Evolutionary conservation across 1,140 invertebrate species (phyloP), one percentile per base, ranked within the genome.

Genomic region (Formica exsecta): DNA sequence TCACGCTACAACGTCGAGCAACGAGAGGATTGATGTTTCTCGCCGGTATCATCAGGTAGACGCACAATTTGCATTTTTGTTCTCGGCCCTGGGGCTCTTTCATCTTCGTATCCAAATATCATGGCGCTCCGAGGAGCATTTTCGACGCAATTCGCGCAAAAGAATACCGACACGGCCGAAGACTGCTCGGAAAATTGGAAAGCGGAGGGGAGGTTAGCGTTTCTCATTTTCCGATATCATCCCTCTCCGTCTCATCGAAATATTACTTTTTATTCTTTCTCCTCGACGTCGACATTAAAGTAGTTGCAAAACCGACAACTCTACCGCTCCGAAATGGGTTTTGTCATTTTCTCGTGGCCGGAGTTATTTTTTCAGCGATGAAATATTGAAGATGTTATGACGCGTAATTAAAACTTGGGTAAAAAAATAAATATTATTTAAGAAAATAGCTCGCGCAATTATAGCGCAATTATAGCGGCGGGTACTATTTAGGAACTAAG

Each of bases 181-280:
- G 83, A 75, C 48, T 65, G 57, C 65, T 59, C 48, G 80, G 80
- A 85, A 87, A 89, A 89, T 89, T 89, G 86, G 59, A 85, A 65
- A 70, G 54, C 80, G 38, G 79, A 29, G 57, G 29, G 51, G 11
- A 32, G 8, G 25, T 59, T 32, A 38, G 48, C 11, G 48, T 65
- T 77, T 70, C 65, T 48, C 70, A 76, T 85, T 73, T 85, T 84
- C 76, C 86, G 32, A 74, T 88, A 70, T 62, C 73, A 61, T 73
- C 66, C 19, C 70, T 74, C 66, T 32, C 5, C 51, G 64, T 85
- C 75, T 88, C 80, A 68, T 29, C 44, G 71, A 61, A 85, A 91
- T 87, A 87, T 91, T 89, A 57, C 88, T 66, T 65, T 77, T 66
- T 59, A 65, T 25, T 86, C 79, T 87, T 89, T 61, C 25, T 68